A percentile compares a stretch with the other conserved stretches of the same genome.
Evolutionary conservation across 2,113 vertebrate species (phyloP).

Genomic region (Nymphicus hollandicus): DNA sequence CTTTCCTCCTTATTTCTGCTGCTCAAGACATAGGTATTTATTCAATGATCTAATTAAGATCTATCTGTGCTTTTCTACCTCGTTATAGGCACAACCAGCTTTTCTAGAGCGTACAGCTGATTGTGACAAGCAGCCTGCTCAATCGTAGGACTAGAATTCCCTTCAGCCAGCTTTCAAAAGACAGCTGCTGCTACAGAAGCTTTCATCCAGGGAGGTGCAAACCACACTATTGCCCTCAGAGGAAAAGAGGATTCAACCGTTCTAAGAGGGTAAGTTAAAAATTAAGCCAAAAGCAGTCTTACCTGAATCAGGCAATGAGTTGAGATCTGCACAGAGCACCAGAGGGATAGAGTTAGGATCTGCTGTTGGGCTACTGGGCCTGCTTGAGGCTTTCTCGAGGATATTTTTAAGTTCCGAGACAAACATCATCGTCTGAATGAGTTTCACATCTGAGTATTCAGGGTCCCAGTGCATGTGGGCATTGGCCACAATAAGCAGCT

Average conservation of each 20-base stretch:
- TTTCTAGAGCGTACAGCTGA: not conserved
- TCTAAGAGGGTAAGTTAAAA: not conserved
- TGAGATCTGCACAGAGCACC: conserved; percentile 98
- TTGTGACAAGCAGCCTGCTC: rapidly evolving
- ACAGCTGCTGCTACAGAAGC: not conserved
- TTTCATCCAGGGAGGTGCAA: not conserved
- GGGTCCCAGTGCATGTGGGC: conserved; percentile 99
- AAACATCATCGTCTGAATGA: conserved; percentile 99
- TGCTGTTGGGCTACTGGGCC: conserved; percentile 79
- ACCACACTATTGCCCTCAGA: rapidly evolving
- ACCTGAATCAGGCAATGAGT: conserved; percentile 98
- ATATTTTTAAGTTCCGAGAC: conserved; percentile 97
- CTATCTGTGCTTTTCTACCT: not conserved
- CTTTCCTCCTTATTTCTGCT: not conserved
- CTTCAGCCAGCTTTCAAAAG: not conserved
- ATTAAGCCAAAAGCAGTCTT: not conserved
- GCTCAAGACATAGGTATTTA: not conserved
- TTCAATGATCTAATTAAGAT: not conserved
- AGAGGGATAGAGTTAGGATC: conserved; percentile 91
- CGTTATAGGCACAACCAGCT: not conserved
- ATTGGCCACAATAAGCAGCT: conserved; percentile 93
- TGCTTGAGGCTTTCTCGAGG: conserved; percentile 86
- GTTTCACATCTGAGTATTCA: conserved; percentile 95
- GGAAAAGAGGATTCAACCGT: rapidly evolving
- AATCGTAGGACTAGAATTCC: rapidly evolving